Evolutionary conservation across 2,888 invertebrate species (phyloP), one percentile per base, ranked within the genome.

Genomic region (Elegia similella): DNA sequence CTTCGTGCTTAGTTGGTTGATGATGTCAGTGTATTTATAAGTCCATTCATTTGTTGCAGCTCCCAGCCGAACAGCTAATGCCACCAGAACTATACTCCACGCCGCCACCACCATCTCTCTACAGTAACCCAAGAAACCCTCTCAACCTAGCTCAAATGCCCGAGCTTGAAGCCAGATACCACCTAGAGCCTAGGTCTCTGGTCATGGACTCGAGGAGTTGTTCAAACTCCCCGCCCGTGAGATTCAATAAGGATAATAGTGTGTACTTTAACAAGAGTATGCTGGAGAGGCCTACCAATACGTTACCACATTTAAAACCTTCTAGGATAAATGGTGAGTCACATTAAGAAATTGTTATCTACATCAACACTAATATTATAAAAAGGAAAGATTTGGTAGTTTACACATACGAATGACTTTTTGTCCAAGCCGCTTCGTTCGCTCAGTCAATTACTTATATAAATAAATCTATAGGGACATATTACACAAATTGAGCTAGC

Each of bases 51-150:
- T 54, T 55, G 42, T 58, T 74, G 71, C 5, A 89, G 90, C 63
- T 90, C 1, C 90, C 88, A 65, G 82, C 87, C 12, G 89, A 90
- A 66, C 89, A 90, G 48, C 70, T 91, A n/a, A 76, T 89, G 76
- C 87, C 90, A 0, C 88, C 88, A 7, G 86, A 91, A 60, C 60
- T 88, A 5, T 88, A 87, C 68, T 76, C 81, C 0, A 78, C 84
- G 0, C 82, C 84, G 0, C 81, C 84, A 2, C 84, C 84, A 0
- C 82, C 88, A 3, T 66, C 84, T 1, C 71, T 89, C 34, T 88
- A 87, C 78, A 84, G 82, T 62, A 81, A 84, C 64, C 82, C 82
- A 0, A 75, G 88, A 59, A 85, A 86, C 62, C 88, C 87, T 0
- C 66, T 86, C 7, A 83, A 82, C 59, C 70, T 88, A 50, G 71